phyloP scores from a whole-genome alignment of 2,113 vertebrate genomes.

The Miniopterus natalensis region DNA sequence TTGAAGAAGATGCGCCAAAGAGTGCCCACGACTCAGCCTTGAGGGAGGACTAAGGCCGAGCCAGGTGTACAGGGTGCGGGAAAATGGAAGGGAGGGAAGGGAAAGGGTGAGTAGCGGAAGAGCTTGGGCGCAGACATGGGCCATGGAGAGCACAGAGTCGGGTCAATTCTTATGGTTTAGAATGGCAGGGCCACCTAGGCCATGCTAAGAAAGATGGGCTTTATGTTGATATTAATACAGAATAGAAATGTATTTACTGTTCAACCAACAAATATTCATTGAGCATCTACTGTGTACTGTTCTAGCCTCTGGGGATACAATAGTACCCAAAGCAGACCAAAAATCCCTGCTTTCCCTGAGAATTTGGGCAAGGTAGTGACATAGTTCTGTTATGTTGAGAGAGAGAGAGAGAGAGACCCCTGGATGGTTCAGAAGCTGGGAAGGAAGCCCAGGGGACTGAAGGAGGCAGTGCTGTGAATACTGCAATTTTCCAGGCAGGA shows the following conservation, averaged over 20 bases:
- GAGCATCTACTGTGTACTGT: not conserved
- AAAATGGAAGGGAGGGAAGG: not conserved
- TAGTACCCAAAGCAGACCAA: not conserved
- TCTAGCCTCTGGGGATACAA: not conserved
- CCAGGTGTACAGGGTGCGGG: not conserved
- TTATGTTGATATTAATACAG: not conserved
- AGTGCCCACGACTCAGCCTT: not conserved
- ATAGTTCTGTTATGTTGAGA: not conserved
- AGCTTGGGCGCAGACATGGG: not conserved
- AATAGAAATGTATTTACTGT: slow-evolving; percentile 8
- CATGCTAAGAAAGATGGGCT: not conserved
- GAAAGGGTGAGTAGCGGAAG: not conserved
- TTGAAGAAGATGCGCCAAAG: not conserved
- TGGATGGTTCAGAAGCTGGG: not conserved
- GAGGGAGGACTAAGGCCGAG: not conserved
- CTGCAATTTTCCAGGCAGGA: not conserved
- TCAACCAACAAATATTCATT: not conserved
- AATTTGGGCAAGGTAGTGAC: not conserved
- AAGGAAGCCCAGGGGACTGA: fast-evolving
- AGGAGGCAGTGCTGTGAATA: fast-evolving
- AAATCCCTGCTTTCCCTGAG: not conserved
- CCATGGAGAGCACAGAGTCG: not conserved
- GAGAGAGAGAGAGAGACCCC: not conserved
- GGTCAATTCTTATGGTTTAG: not conserved
- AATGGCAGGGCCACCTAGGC: not conserved